These are phyloP conservation scores for Plusia festucae DNA, from an alignment of 2,888 invertebrate species.

Conservation along the genomic window DNA sequence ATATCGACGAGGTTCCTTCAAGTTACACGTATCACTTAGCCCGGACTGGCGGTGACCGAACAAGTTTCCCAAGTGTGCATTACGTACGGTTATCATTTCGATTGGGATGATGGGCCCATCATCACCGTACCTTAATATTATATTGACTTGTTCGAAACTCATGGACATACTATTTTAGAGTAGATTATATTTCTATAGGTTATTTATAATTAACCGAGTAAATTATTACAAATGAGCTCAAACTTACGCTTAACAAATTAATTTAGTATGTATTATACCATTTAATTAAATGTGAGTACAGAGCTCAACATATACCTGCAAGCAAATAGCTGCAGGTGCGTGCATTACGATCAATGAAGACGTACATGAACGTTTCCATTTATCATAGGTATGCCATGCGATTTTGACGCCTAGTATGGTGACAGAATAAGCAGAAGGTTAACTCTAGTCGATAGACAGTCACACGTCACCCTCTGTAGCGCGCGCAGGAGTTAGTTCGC, in stretches of 20 bases:
- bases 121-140: too few species aligned
- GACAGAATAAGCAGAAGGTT: background rate
- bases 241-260: too few species aligned
- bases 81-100: background rate
- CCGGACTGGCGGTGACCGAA: background rate
- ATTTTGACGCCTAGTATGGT: background rate
- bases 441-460: background rate
- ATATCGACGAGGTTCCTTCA: slow-evolving; percentile 16
- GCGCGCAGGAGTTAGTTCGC: too few species aligned
- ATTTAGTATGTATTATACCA: too few species aligned
- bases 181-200: too few species aligned
- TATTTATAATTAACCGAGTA: too few species aligned
- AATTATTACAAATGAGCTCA: too few species aligned
- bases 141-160: background rate
- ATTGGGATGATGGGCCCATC: background rate
- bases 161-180: background rate
- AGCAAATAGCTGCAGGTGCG: background rate
- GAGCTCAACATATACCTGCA: background rate
- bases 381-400: too few species aligned
- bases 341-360: background rate
- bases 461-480: too few species aligned
- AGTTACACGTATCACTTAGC: slow-evolving; percentile 6
- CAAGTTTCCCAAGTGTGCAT: background rate
- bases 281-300: too few species aligned
- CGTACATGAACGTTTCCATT: too few species aligned